Conservation (phyloP, 2,888 invertebrate species). For the Melinaea marsaeus region DNA sequence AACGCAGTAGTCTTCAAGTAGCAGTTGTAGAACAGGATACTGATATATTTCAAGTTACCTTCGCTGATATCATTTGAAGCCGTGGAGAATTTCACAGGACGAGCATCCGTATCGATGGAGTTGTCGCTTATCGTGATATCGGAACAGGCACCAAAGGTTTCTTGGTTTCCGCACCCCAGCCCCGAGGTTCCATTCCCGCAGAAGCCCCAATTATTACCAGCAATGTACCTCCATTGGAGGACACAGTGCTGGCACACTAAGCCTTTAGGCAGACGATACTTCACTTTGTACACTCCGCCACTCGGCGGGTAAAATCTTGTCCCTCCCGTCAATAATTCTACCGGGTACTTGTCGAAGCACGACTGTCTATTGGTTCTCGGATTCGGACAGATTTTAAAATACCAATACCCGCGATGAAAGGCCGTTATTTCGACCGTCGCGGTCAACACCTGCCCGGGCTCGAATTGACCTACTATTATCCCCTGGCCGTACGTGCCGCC, state of each 20-base stretch:
- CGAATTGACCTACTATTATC: slow-evolving; percentile 84
- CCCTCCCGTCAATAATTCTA: slow-evolving; percentile 76
- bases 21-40: no score
- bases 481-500: slow-evolving; percentile 89
- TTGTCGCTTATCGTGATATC: slow-evolving; percentile 81
- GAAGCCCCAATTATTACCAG: slow-evolving; percentile 89
- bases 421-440: slow-evolving; percentile 88
- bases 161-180: slow-evolving; percentile 91
- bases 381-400: slow-evolving; percentile 87
- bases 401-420: slow-evolving; percentile 90
- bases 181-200: slow-evolving; percentile 83
- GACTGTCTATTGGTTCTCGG: slow-evolving; percentile 81
- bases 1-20: no score
- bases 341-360: slow-evolving; percentile 83
- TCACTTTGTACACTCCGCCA: slow-evolving; percentile 83
- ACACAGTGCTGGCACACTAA: slow-evolving; percentile 88
- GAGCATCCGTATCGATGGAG: slow-evolving; percentile 5
- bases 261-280: slow-evolving; percentile 77
- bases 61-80: slow-evolving; percentile 6
- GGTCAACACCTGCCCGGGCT: slow-evolving; percentile 80
- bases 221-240: slow-evolving; percentile 91
- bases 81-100: not conserved
- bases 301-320: slow-evolving; percentile 83
- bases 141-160: slow-evolving; percentile 89
- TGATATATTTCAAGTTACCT: not conserved